Evolutionary conservation across 1,140 invertebrate genomes (phyloP).

Genomic region (Gonatopus flavifemur): DNA sequence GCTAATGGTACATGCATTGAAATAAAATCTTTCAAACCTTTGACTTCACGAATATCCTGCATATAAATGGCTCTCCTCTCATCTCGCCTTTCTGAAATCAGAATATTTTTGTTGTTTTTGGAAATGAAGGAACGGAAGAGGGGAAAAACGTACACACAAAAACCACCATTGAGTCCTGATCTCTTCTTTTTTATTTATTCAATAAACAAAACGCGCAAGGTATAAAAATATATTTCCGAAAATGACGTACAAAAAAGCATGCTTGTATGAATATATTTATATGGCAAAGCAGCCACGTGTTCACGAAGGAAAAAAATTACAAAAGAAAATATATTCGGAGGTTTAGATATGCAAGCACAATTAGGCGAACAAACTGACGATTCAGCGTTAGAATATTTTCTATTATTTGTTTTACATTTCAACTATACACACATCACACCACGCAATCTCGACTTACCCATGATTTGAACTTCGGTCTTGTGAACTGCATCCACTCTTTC

Average conservation of each 20-base stretch:
- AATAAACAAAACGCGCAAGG: slow-evolving; percentile 19
- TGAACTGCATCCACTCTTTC: slow-evolving; percentile 43
- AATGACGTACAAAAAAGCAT: slow-evolving; percentile 28
- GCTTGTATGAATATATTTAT: slow-evolving; percentile 16
- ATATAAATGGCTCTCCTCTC: slow-evolving; percentile 42
- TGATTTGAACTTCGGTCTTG: slow-evolving; percentile 47
- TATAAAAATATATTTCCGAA: slow-evolving; percentile 14
- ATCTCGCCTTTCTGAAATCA: slow-evolving; percentile 46
- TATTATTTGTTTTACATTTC: background rate
- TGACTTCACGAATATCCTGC: slow-evolving; percentile 55
- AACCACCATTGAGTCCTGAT: too few species aligned
- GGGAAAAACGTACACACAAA: slow-evolving; percentile 20
- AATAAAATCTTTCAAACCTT: slow-evolving; percentile 50
- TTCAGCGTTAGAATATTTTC: slow-evolving; percentile 1
- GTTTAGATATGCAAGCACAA: slow-evolving; percentile 39
- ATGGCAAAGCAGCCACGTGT: slow-evolving; percentile 2
- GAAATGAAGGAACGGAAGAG: slow-evolving; percentile 6
- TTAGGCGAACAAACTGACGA: slow-evolving; percentile 8
- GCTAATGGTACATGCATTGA: slow-evolving; percentile 29
- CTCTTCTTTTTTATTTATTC: too few species aligned
- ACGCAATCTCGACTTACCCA: slow-evolving; percentile 46
- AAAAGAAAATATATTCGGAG: slow-evolving; percentile 18
- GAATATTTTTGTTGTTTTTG: slow-evolving; percentile 21
- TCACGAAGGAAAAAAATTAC: slow-evolving; percentile 25
- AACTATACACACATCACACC: slow-evolving; percentile 22